Percentiles rank a stretch among this genome's conserved stretches.
Conservation (phyloP, 2,888 invertebrate species). For the Yponomeuta cagnagella region DNA sequence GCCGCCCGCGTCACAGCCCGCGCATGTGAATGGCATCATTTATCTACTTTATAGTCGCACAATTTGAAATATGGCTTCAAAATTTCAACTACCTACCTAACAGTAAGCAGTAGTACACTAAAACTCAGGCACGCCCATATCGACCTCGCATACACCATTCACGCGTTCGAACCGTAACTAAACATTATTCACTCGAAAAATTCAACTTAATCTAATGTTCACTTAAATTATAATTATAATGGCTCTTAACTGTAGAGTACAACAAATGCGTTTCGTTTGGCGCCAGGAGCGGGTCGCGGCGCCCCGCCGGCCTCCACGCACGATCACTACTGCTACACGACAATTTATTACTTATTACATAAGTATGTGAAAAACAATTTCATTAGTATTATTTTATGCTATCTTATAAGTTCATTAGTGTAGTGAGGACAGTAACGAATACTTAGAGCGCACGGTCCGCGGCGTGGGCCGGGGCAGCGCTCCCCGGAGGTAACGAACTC, state of each 20-base stretch:
- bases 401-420: slow-evolving; percentile 47
- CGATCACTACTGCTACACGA: slow-evolving; percentile 64
- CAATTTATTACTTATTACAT: slow-evolving; percentile 66
- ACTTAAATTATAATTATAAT: slow-evolving; percentile 73
- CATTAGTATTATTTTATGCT: slow-evolving; percentile 55
- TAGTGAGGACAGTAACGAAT: slow-evolving; percentile 37
- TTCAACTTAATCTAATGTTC: slow-evolving; percentile 70
- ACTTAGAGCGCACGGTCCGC: slow-evolving; percentile 35
- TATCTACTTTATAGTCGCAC: slow-evolving; percentile 65
- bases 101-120: slow-evolving; percentile 74
- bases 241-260: slow-evolving; percentile 73
- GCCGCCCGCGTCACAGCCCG: slow-evolving; percentile 4
- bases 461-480: slow-evolving; percentile 22
- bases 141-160: slow-evolving; percentile 70
- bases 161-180: slow-evolving; percentile 69
- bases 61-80: slow-evolving; percentile 64
- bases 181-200: slow-evolving; percentile 71
- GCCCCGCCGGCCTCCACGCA: slow-evolving; percentile 31
- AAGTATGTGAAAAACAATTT: slow-evolving; percentile 69
- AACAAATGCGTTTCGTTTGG: slow-evolving; percentile 73
- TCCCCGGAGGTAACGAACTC: slow-evolving; percentile 17
- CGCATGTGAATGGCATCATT: slow-evolving; percentile 40
- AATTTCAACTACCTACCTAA: slow-evolving; percentile 76
- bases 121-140: slow-evolving; percentile 67
- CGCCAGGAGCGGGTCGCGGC: slow-evolving; percentile 20